Conservation (phyloP, 2,113 vertebrate species). For the Xyliphius kryptos region DNA sequence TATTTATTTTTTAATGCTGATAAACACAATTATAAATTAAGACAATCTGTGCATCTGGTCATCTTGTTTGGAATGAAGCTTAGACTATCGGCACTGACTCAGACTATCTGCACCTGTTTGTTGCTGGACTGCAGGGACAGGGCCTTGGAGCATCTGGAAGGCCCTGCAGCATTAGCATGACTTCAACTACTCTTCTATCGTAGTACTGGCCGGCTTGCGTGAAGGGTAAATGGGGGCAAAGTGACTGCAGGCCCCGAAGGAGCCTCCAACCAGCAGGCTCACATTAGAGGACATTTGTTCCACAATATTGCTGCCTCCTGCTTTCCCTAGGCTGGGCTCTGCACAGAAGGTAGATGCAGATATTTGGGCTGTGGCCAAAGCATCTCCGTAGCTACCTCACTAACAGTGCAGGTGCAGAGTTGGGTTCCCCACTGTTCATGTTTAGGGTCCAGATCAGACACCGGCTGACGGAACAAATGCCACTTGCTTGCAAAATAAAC, state of each 20-base stretch:
- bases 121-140: constrained; percentile 35
- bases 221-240: constrained; percentile 38
- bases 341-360: constrained; percentile 88
- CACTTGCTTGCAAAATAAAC: constrained; percentile 80
- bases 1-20: too few species aligned
- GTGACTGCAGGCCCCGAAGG: constrained; percentile 54
- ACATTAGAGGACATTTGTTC: constrained; percentile 82
- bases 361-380: constrained; percentile 84
- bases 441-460: constrained; percentile 66
- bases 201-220: constrained; percentile 29
- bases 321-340: constrained; percentile 72
- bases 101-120: constrained; percentile 40
- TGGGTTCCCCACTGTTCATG: constrained; percentile 64
- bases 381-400: constrained; percentile 63
- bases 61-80: too few species aligned
- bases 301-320: constrained; percentile 77
- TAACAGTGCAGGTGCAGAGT: constrained; percentile 73
- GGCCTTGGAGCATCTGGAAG: constrained; percentile 43
- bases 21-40: too few species aligned
- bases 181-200: constrained; percentile 37
- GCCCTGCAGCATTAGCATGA: constrained; percentile 42
- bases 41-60: too few species aligned
- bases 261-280: constrained; percentile 71
- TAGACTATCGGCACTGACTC: constrained; percentile 13
- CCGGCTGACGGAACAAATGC: constrained; percentile 92